These are phyloP conservation scores for Scleropages formosus DNA, from an alignment of 2,797 vertebrate species.

Conservation along the genomic window DNA sequence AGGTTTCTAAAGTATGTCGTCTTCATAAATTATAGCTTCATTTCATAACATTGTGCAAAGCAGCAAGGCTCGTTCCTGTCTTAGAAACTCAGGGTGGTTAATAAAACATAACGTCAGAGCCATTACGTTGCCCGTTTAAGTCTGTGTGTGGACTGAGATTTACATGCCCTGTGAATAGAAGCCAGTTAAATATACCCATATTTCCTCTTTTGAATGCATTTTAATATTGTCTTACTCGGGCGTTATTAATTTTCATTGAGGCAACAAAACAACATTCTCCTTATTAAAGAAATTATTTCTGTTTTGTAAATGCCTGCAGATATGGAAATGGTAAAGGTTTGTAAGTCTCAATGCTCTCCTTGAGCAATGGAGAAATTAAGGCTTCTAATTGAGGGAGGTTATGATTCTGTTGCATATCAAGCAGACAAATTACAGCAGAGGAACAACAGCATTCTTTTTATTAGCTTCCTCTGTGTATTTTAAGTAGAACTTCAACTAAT, in stretches of 20 bases:
- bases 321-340: constrained; percentile 35
- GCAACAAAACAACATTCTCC: constrained; percentile 33
- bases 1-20: too few relatives aligned
- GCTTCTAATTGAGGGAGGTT: constrained; percentile 43
- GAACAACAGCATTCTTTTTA: constrained; percentile 19
- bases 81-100: too few relatives aligned
- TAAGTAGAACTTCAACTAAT: background rate
- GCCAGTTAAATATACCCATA: constrained; percentile 31
- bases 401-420: constrained; percentile 30
- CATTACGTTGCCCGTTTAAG: constrained; percentile 6
- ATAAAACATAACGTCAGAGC: too few relatives aligned
- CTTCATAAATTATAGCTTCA: too few relatives aligned
- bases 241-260: constrained; percentile 42
- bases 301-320: constrained; percentile 40
- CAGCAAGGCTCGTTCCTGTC: too few relatives aligned
- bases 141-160: constrained; percentile 16
- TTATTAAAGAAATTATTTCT: constrained; percentile 47
- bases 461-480: constrained; percentile 16
- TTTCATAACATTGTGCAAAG: too few relatives aligned
- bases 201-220: constrained; percentile 5
- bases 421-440: constrained; percentile 31
- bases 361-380: constrained; percentile 37
- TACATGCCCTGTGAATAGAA: constrained; percentile 23
- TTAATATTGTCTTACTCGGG: constrained; percentile 28
- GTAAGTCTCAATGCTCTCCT: constrained; percentile 28